phyloP scores from a whole-genome alignment of 2,113 vertebrate genomes.

The Nipponia nippon region DNA sequence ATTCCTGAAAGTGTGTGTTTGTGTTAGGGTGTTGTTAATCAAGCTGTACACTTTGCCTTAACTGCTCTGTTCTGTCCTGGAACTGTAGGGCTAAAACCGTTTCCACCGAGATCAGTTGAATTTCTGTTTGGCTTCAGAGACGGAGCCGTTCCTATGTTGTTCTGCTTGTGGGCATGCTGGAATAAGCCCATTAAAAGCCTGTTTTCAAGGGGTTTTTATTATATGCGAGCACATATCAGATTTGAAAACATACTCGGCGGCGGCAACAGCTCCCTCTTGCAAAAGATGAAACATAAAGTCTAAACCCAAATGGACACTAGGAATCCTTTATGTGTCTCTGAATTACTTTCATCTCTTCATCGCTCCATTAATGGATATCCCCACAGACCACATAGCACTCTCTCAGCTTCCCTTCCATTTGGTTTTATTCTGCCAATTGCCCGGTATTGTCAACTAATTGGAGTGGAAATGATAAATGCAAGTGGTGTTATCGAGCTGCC shows the following conservation, averaged over 20 bases:
- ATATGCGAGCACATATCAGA: not conserved
- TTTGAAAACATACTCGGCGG: not conserved
- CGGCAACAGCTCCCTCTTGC: not conserved
- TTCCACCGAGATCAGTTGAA: not conserved
- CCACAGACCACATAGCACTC: not conserved
- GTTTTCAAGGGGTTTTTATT: not conserved
- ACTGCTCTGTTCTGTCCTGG: not conserved
- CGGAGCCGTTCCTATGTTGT: fast-evolving
- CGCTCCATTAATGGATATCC: not conserved
- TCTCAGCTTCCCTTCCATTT: conserved; percentile 2
- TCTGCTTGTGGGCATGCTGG: not conserved
- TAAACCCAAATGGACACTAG: not conserved
- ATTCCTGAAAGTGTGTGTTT: not conserved
- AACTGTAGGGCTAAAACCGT: not conserved
- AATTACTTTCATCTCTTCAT: conserved; percentile 20
- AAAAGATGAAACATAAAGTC: not conserved
- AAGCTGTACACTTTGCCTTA: not conserved
- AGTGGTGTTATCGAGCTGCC: conserved; percentile 45
- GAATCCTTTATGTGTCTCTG: not conserved
- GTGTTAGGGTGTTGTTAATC: not conserved
- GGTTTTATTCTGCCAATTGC: conserved; percentile 39
- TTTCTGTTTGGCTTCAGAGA: not conserved
- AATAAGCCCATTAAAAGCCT: not conserved
- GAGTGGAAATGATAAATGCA: conserved; percentile 57
- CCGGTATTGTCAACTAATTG: conserved; percentile 54